Base-by-base conservation (phyloP, 1,140 invertebrate genomes). In the Phymorhynchus buccinoides region DNA sequence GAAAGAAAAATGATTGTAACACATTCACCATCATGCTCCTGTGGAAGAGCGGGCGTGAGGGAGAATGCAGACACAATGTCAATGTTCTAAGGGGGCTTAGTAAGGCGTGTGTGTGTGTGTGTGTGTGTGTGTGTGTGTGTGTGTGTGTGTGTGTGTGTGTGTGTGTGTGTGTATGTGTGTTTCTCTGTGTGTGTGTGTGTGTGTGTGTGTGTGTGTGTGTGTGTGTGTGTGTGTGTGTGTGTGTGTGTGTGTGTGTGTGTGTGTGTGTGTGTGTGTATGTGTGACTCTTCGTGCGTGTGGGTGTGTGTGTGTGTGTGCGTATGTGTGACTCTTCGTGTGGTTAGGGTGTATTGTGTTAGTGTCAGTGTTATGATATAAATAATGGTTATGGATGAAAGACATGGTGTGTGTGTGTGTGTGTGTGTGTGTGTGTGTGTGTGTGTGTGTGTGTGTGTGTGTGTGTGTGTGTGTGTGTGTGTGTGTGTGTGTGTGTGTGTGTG, bases 111-210 rank as follows among this genome's bases (percentile, higher is more conserved):
- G n/a, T n/a, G n/a, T n/a, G n/a, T n/a, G n/a, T 27, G 75, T 44
- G 75, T 78, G 75, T 78, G 75, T 42, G 75, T 78, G 75, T 42
- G 75, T 78, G 39, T 42, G 75, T 78, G 75, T 42, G 75, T 78
- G 75, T 42, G 75, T 78, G 75, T 42, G 75, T 78, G 75, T 27
- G 37, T 37, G 66, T 68, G 66, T 68, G 66, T 68, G 66, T 68
- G 66, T 68, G 66, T 68, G 66, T 68, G 66, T 68, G 66, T 68
- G 66, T 68, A 27, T 68, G 66, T 68, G 66, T 68, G 66, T 48
- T 6, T 48, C 7, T 48, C 7, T 48, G 44, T 48, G 44, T 48
- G 44, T 48, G 44, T 48, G 44, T 48, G 44, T 48, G 44, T 73
- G 68, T 73, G n/a, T 35, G 68, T 73, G 68, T 73, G 68, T 73